These are phyloP conservation scores for Acronicta aceris DNA, from an alignment of 2,888 invertebrate genomes.

Conservation along the genomic window DNA sequence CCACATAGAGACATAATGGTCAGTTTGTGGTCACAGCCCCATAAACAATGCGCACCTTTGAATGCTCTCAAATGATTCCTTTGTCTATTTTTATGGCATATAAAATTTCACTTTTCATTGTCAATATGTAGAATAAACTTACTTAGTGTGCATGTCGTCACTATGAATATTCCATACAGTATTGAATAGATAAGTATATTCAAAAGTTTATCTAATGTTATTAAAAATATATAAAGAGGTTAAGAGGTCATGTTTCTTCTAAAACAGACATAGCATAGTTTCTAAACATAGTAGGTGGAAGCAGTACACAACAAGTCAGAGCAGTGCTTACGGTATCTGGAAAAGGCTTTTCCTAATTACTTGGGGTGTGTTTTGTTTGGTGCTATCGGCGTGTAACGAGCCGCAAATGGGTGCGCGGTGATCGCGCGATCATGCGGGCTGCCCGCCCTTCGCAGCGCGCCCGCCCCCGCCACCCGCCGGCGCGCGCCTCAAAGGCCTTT, in stretches of 20 bases:
- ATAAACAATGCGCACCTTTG: constrained; percentile 76
- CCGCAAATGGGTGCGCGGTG: constrained; percentile 86
- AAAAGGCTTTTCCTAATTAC: constrained; percentile 89
- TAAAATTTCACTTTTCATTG: constrained; percentile 69
- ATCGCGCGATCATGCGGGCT: constrained; percentile 88
- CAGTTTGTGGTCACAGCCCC: constrained; percentile 65
- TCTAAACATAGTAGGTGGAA: no score
- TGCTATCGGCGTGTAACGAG: constrained; percentile 88
- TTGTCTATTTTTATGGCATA: constrained; percentile 76
- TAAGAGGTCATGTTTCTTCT: no score
- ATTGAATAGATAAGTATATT: no score
- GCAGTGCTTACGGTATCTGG: constrained; percentile 86
- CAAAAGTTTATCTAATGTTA: no score
- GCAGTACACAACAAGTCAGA: constrained; percentile 62
- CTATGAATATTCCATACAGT: neutral
- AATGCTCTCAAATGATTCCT: constrained; percentile 67
- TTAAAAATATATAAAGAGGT: no score
- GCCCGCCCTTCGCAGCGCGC: constrained; percentile 73
- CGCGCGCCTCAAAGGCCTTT: constrained; percentile 86
- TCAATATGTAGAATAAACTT: neutral
- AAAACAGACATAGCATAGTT: no score
- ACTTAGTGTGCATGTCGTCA: neutral
- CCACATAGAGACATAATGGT: constrained; percentile 70
- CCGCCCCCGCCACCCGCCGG: constrained; percentile 56
- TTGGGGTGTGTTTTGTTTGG: constrained; percentile 89